Percentiles rank a stretch among this genome's conserved stretches.
Conservation (phyloP, 2,888 invertebrate species). For the Phengaris alcon region DNA sequence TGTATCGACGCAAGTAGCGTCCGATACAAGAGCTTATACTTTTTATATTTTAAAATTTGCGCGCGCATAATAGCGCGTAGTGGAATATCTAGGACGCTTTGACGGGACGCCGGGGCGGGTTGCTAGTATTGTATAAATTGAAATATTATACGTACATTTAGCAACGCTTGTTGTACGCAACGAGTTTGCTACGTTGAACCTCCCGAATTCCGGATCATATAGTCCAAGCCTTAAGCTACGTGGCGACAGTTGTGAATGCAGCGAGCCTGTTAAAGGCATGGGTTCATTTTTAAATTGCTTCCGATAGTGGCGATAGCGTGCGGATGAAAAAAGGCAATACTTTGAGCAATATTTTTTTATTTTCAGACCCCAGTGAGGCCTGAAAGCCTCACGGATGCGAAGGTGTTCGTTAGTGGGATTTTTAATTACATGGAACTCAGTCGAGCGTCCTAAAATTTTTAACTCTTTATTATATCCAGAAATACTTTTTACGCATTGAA, state of each 20-base stretch:
- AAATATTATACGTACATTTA: no score
- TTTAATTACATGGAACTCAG: conserved; percentile 63
- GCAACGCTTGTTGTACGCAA: no score
- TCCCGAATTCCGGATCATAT: no score
- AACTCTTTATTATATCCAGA: conserved; percentile 34
- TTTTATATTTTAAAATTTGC: no score
- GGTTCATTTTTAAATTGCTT: conserved; percentile 28
- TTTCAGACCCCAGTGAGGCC: conserved; percentile 29
- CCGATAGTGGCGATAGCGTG: conserved; percentile 22
- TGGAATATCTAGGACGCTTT: no score
- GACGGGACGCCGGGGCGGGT: no score
- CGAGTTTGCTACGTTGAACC: no score
- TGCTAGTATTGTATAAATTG: no score
- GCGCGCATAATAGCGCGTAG: no score
- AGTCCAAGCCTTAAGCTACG: not conserved
- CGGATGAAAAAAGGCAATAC: conserved; percentile 27
- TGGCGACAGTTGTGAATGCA: not conserved
- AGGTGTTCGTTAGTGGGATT: conserved; percentile 60
- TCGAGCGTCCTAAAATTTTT: conserved; percentile 36
- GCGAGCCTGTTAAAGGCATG: not conserved
- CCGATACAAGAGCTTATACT: no score
- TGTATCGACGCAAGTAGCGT: no score
- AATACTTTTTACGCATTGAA: not conserved
- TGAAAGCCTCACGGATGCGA: conserved; percentile 46
- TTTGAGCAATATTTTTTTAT: conserved; percentile 24